Percentiles rank a stretch among this genome's conserved stretches.
phyloP scores from a whole-genome alignment of 2,797 vertebrate species.

The Emydoidea blandingii region DNA sequence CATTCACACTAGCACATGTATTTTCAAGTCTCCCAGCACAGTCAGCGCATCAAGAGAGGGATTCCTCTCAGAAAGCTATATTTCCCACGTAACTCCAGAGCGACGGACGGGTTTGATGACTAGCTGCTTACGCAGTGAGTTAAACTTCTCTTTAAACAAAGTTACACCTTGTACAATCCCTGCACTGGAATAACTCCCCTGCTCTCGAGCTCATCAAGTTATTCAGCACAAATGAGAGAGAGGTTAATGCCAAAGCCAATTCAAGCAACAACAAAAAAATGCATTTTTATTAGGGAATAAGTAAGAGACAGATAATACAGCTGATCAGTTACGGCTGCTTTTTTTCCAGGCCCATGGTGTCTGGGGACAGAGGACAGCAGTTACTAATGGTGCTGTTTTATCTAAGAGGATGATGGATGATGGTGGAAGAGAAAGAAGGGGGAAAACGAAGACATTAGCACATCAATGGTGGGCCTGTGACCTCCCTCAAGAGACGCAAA shows the following conservation, averaged over 20 bases:
- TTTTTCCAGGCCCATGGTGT: conserved; percentile 46
- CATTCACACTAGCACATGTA: neutral
- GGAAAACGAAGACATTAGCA: conserved; percentile 73
- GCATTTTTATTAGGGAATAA: conserved; percentile 57
- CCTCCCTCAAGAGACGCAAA: conserved; percentile 66
- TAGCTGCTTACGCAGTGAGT: neutral
- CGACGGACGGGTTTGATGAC: neutral
- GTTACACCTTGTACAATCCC: neutral
- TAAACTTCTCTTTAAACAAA: neutral
- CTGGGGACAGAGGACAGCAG: conserved; percentile 48
- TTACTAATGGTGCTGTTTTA: conserved; percentile 61
- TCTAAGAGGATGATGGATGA: conserved; percentile 65
- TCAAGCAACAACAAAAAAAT: neutral
- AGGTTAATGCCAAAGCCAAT: neutral
- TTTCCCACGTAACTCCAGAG: neutral
- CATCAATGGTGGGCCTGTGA: conserved; percentile 74
- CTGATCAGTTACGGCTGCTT: conserved; percentile 44
- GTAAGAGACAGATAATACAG: conserved; percentile 28
- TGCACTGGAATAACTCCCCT: neutral
- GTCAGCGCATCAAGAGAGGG: neutral
- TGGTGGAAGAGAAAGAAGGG: conserved; percentile 33
- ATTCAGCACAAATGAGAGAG: neutral
- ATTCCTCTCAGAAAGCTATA: neutral
- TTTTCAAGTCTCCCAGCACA: neutral
- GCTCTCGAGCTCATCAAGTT: neutral